Evolutionary conservation across 1,140 invertebrate species (phyloP).

Genomic region (Platyura marginata): DNA sequence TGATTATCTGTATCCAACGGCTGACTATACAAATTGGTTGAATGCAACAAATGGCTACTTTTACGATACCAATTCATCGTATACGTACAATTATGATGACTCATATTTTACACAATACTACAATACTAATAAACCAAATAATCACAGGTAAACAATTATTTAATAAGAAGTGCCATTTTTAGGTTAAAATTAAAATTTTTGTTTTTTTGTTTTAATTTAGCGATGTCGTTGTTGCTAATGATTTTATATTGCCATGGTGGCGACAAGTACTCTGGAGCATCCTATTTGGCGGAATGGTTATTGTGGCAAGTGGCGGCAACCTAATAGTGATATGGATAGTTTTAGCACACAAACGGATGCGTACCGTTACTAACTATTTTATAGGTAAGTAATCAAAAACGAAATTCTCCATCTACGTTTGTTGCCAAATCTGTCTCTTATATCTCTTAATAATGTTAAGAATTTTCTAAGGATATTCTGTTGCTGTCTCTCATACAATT

Average conservation of each 20-base stretch:
- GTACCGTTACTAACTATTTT: conserved; percentile 92
- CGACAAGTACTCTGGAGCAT: conserved; percentile 68
- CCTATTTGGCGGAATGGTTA: conserved; percentile 71
- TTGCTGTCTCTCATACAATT: too few relatives aligned
- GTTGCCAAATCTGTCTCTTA: too few relatives aligned
- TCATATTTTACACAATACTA: not conserved
- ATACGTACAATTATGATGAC: not conserved
- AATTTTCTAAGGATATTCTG: too few relatives aligned
- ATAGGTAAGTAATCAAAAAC: conserved; percentile 36
- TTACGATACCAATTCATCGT: not conserved
- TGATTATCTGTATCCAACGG: not conserved
- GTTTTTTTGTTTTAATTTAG: too few relatives aligned
- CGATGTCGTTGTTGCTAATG: not conserved
- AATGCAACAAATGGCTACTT: not conserved
- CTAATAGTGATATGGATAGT: conserved; percentile 93
- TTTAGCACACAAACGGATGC: conserved; percentile 76
- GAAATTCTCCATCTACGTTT: too few relatives aligned
- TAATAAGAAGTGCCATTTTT: too few relatives aligned
- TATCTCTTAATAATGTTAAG: too few relatives aligned
- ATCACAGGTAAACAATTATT: not conserved
- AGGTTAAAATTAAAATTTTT: too few relatives aligned
- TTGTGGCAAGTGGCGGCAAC: conserved; percentile 83
- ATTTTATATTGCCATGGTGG: conserved; percentile 67
- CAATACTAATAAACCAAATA: not conserved
- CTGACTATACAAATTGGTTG: not conserved